A percentile compares a stretch with the other conserved stretches of the same genome.
Evolutionary conservation across 92 coral and sea anemone genomes (phyloP).

Genomic region (Actinernus sp.): DNA sequence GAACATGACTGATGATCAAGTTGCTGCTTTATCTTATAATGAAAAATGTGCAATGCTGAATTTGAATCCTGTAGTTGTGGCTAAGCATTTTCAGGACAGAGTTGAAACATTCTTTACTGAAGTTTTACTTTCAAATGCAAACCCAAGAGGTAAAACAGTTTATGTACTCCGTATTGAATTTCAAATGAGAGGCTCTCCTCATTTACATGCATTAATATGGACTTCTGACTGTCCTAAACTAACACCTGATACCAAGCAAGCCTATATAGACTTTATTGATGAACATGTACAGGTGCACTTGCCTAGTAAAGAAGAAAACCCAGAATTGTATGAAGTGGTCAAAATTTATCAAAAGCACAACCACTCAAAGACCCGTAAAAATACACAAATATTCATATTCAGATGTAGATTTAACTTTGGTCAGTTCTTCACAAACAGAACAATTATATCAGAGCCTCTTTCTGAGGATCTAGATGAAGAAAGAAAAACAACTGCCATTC

Average conservation of each 20-base stretch:
- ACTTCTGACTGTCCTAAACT: slow-evolving; percentile 50
- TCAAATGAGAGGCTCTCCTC: too few relatives aligned
- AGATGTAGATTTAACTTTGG: slow-evolving; percentile 46
- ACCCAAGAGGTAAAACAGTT: slow-evolving; percentile 49
- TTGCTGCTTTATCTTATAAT: slow-evolving; percentile 51
- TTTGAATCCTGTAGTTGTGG: slow-evolving; percentile 41
- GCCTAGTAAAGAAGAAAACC: slow-evolving; percentile 24
- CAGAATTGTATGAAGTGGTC: slow-evolving; percentile 46
- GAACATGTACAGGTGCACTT: slow-evolving; percentile 48
- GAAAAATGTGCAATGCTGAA: too few relatives aligned
- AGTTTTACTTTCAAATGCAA: slow-evolving; percentile 23
- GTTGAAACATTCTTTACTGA: too few relatives aligned
- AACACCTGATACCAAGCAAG: slow-evolving; percentile 8
- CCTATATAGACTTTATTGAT: slow-evolving; percentile 55
- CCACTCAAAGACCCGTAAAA: too few relatives aligned
- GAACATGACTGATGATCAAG: slow-evolving; percentile 30
- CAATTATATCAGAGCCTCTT: slow-evolving; percentile 53
- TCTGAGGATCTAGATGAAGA: slow-evolving; percentile 29
- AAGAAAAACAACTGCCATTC: slow-evolving; percentile 2
- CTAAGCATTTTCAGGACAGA: slow-evolving; percentile 48
- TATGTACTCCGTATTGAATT: slow-evolving; percentile 50
- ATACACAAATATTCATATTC: slow-evolving; percentile 25
- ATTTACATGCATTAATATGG: too few relatives aligned
- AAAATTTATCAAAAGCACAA: too few relatives aligned
- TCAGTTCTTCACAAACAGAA: slow-evolving; percentile 29